Evolutionary conservation across 2,888 invertebrate species (phyloP).

Genomic region (Pristionchus entomophagus): DNA sequence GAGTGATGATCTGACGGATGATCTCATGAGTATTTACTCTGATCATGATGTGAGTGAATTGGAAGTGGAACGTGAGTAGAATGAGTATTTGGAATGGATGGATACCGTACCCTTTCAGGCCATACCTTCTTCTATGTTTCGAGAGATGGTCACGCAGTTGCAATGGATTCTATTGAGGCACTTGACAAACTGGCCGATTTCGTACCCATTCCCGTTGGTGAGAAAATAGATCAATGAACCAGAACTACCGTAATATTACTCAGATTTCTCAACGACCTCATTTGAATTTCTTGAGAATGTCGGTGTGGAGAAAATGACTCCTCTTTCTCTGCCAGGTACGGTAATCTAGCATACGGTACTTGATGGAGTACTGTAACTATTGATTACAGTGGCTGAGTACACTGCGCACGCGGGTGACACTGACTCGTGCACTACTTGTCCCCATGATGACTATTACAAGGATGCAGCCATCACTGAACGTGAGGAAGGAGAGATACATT

Average conservation of each 20-base stretch:
- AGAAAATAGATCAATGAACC: not conserved
- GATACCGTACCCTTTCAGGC: not conserved
- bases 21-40: too few relatives aligned
- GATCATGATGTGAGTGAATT: too few relatives aligned
- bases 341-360: not conserved
- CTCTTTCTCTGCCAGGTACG: not conserved
- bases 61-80: too few relatives aligned
- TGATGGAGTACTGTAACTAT: not conserved
- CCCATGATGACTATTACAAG: not conserved
- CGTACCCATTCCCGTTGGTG: not conserved
- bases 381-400: not conserved
- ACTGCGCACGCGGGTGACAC: conserved; percentile 18
- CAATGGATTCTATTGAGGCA: conserved; percentile 6
- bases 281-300: not conserved
- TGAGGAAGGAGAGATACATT: not conserved
- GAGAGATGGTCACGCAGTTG: not conserved
- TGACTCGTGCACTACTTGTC: not conserved
- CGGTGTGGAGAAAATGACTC: not conserved
- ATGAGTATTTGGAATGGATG: not conserved
- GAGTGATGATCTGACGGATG: too few relatives aligned
- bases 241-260: not conserved
- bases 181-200: not conserved
- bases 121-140: not conserved
- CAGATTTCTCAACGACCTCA: not conserved
- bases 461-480: not conserved